These are phyloP conservation scores for Diploptera punctata DNA, from an alignment of 2,888 invertebrate genomes.

Conservation along the genomic window DNA sequence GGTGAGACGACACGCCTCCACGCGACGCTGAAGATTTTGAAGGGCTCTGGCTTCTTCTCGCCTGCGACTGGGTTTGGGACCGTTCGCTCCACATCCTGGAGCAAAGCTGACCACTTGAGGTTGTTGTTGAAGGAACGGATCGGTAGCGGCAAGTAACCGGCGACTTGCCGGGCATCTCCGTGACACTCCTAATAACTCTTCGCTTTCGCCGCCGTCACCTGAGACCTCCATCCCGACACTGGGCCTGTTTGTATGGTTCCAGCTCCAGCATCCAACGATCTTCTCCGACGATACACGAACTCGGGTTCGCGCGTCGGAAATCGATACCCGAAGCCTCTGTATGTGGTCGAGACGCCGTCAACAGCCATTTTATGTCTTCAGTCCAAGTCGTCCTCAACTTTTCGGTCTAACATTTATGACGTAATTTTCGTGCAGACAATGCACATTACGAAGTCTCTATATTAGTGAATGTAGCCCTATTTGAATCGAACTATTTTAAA, in stretches of 20 bases:
- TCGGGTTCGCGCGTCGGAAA: not conserved
- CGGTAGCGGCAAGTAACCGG: constrained; percentile 46
- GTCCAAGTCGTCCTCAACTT: too few relatives aligned
- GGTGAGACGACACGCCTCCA: constrained; percentile 63
- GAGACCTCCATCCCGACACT: constrained; percentile 13
- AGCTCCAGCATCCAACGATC: constrained; percentile 16
- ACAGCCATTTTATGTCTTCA: constrained; percentile 1
- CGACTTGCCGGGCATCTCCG: constrained; percentile 50
- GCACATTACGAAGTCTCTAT: too few relatives aligned
- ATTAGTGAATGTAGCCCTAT: too few relatives aligned
- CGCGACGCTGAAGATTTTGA: constrained; percentile 72
- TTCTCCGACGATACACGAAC: not conserved
- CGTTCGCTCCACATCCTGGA: constrained; percentile 53
- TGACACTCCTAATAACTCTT: not conserved
- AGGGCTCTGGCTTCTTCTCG: constrained; percentile 74
- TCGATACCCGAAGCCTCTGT: not conserved
- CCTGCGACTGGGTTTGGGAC: constrained; percentile 65
- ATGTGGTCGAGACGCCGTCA: not conserved
- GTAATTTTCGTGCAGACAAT: too few relatives aligned
- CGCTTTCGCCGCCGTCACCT: not conserved
- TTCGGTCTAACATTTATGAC: too few relatives aligned
- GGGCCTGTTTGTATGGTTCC: not conserved
- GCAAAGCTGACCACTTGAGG: constrained; percentile 41
- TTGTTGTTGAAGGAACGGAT: not conserved
- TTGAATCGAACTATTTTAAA: too few relatives aligned